Conservation (phyloP, 92 coral and sea anemone species). For the Phenganax subtilis region DNA sequence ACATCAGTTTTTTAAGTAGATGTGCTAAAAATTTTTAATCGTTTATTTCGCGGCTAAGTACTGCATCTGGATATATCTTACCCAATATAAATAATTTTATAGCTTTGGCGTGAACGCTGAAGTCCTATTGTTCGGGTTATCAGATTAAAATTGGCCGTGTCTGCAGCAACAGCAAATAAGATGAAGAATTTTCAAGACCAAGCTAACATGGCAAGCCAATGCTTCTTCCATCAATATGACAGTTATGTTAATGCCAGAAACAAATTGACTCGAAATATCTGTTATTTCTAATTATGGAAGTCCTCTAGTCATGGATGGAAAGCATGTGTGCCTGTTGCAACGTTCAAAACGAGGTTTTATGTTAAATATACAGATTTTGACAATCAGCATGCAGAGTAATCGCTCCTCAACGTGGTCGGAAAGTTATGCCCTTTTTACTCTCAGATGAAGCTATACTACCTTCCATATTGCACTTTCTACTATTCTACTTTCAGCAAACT, state of each 20-base stretch:
- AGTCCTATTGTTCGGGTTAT: slow-evolving; percentile 1
- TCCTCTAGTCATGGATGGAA: background rate
- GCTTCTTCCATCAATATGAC: slow-evolving; percentile 1
- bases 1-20: no score
- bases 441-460: no score
- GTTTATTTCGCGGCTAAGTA: slow-evolving; percentile 1
- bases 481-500: no score
- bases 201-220: background rate
- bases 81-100: slow-evolving; percentile 12
- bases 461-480: no score
- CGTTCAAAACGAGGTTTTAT: no score
- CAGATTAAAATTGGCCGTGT: slow-evolving; percentile 9
- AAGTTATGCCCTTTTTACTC: no score
- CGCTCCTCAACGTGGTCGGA: no score
- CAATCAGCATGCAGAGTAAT: background rate
- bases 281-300: background rate
- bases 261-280: background rate
- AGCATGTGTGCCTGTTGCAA: background rate
- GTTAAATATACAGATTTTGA: no score
- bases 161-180: background rate
- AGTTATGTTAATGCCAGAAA: background rate
- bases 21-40: background rate
- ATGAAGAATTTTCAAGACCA: background rate
- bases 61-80: background rate
- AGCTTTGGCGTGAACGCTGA: slow-evolving; percentile 2